A percentile compares a stretch with the other conserved stretches of the same genome.
Evolutionary conservation across 2,888 invertebrate species (phyloP).

Genomic region (Mythimna vitellina): DNA sequence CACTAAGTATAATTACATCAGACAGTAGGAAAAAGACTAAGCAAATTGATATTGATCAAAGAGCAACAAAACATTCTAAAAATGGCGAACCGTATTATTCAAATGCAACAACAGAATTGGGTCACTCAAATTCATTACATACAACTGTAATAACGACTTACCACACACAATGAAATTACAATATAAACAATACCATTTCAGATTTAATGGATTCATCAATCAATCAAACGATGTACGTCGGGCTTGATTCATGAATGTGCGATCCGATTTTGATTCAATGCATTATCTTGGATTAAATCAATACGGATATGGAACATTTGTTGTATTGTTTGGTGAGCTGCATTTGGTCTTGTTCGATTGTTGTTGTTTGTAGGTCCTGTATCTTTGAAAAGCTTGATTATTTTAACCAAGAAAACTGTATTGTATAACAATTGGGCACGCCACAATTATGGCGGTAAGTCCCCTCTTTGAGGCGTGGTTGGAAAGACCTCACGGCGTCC

Average conservation of each 20-base stretch:
- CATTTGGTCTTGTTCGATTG: constrained; percentile 14
- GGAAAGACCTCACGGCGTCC: no score
- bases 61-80: not conserved
- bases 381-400: not conserved
- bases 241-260: constrained; percentile 49
- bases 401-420: not conserved
- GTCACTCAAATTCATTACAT: constrained; percentile 34
- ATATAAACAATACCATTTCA: constrained; percentile 60
- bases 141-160: constrained; percentile 34
- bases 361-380: not conserved
- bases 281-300: constrained; percentile 53
- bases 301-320: constrained; percentile 36
- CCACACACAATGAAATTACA: constrained; percentile 58
- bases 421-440: no score
- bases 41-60: not conserved
- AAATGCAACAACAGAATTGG: constrained; percentile 28
- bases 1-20: no score
- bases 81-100: not conserved
- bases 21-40: no score
- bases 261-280: constrained; percentile 48
- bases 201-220: constrained; percentile 59
- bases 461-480: no score
- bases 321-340: constrained; percentile 1
- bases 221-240: constrained; percentile 47
- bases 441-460: no score